phyloP scores from a whole-genome alignment of 2,888 invertebrate species.

The Campoplex capitator region DNA sequence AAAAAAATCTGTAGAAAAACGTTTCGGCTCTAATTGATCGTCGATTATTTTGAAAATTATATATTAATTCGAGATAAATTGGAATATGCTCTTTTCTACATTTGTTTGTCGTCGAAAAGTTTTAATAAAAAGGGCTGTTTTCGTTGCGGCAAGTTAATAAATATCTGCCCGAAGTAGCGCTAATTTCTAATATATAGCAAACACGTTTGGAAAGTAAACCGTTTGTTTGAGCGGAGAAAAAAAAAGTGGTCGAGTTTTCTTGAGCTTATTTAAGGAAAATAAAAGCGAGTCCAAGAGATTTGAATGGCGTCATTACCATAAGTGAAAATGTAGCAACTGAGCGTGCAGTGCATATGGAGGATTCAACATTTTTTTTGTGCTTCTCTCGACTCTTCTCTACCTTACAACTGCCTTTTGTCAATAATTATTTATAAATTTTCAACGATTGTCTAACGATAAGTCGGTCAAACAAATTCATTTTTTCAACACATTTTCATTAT shows the following conservation, averaged over 20 bases:
- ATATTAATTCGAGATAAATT: too few relatives aligned
- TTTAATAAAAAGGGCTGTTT: background rate
- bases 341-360: slow-evolving; percentile 47
- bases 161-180: background rate
- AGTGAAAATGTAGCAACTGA: slow-evolving; percentile 74
- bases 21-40: too few relatives aligned
- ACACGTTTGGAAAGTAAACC: slow-evolving; percentile 38
- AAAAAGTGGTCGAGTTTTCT: slow-evolving; percentile 33
- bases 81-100: too few relatives aligned
- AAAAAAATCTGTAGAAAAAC: too few relatives aligned
- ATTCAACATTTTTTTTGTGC: slow-evolving; percentile 10
- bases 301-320: slow-evolving; percentile 72
- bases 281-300: slow-evolving; percentile 53
- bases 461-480: background rate
- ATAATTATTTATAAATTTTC: background rate
- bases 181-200: background rate
- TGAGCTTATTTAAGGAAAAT: slow-evolving; percentile 42
- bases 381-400: background rate
- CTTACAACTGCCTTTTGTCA: background rate
- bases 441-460: background rate
- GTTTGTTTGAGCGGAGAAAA: slow-evolving; percentile 19
- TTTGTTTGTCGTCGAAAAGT: background rate
- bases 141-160: background rate
- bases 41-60: too few relatives aligned
- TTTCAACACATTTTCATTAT: background rate